These are phyloP conservation scores for Chymomyza amoena DNA, from an alignment of 2,888 invertebrate genomes.

Conservation along the genomic window DNA sequence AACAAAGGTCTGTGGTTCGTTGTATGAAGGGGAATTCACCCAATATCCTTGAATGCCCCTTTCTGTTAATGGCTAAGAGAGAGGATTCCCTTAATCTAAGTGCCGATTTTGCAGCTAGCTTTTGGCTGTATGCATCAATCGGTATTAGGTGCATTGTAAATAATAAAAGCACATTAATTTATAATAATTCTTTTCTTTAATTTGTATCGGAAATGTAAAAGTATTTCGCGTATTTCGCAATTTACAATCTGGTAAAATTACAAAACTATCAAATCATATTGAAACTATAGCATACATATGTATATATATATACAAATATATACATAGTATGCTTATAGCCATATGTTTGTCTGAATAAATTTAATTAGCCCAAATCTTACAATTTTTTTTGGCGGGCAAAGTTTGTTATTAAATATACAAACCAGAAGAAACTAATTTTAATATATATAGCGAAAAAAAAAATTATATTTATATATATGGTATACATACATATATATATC, in stretches of 20 bases:
- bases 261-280: neutral
- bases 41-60: too few relatives aligned
- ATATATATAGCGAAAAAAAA: slow-evolving; percentile 16
- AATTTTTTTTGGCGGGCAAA: neutral
- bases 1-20: too few relatives aligned
- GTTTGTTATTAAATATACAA: slow-evolving; percentile 1
- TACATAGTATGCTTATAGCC: too few relatives aligned
- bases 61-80: too few relatives aligned
- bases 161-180: slow-evolving; percentile 31
- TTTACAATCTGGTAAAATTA: slow-evolving; percentile 40
- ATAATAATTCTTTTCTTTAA: slow-evolving; percentile 29
- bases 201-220: slow-evolving; percentile 40
- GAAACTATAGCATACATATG: slow-evolving; percentile 15
- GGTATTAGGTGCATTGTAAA: too few relatives aligned
- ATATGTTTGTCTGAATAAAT: neutral
- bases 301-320: neutral
- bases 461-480: slow-evolving; percentile 8
- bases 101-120: too few relatives aligned
- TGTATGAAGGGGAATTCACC: too few relatives aligned
- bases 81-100: too few relatives aligned
- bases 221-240: slow-evolving; percentile 33
- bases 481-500: slow-evolving; percentile 8
- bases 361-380: neutral
- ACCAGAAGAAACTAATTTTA: neutral
- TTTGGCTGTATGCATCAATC: too few relatives aligned